Evolutionary conservation across 2,888 invertebrate genomes (phyloP), one percentile per base, ranked within the genome.

Genomic region (Torymus auratus): DNA sequence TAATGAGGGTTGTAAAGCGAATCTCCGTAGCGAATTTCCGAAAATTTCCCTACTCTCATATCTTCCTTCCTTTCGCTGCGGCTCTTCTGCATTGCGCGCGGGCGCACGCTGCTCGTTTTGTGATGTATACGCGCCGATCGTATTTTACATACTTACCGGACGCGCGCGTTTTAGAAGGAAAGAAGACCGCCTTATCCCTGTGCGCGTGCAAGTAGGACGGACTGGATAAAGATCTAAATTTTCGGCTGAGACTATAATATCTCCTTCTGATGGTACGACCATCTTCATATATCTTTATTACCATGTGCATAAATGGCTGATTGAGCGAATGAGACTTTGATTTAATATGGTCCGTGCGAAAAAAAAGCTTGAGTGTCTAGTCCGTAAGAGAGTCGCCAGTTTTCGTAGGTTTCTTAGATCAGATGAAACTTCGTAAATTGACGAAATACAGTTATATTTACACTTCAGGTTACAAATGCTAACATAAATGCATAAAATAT

Each of bases 11-110:
- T 86, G 85, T 85, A 80, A 82, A 80, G 69, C 76, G 72, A 81
- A 81, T 78, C 85, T 85, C 84, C 87, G 86, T 86, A 84, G 85
- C 86, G 84, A 88, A 88, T 87, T 88, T 87, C 85, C 84, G 83
- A 85, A 85, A 85, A 84, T 82, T 83, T 84, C 80, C 83, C 81
- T 80, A 14, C 73, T 70, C 68, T 56, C 62, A 13, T 28, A 28
- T 65, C 62, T 15, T 17, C 12, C 15, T 14, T 53, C 4, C 53
- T 15, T 2, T 2, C 23, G 15, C 15, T 17, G n/a, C n/a, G 60
- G 56, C 52, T 50, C 14, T 55, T 41, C 41, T 41, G 41, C 41
- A 41, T 20, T 1, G 41, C 41, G 41, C 41, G 41, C 41, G 7
- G 5, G 41, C 28, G 17, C 20, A 56, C 53, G 28, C 17, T 65